These are phyloP conservation scores for Poicephalus gulielmi DNA, from an alignment of 2,113 vertebrate genomes.

Conservation along the genomic window DNA sequence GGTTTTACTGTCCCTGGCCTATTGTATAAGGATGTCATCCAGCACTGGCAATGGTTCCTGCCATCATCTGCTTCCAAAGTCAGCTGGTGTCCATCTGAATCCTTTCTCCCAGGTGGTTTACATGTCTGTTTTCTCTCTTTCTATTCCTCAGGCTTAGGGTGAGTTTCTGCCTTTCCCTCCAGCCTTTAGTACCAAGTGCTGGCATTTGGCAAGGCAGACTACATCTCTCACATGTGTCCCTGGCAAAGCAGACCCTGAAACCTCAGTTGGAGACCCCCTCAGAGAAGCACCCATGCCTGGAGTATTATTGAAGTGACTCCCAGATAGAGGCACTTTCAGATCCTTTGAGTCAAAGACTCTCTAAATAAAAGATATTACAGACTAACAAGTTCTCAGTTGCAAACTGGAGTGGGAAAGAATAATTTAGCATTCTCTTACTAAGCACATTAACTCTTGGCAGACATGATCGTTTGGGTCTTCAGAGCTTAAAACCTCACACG, in stretches of 20 bases:
- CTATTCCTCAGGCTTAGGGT: background rate
- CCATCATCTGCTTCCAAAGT: background rate
- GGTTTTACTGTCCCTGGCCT: background rate
- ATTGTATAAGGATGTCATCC: background rate
- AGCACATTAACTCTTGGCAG: conserved; percentile 42
- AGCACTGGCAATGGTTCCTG: background rate
- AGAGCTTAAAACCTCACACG: background rate
- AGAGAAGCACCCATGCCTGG: background rate
- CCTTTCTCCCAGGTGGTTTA: fast-evolving
- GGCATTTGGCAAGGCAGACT: background rate
- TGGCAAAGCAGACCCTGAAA: background rate
- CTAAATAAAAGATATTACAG: conserved; percentile 59
- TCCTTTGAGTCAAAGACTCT: background rate
- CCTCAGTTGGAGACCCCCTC: background rate
- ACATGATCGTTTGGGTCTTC: background rate
- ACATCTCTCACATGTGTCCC: background rate
- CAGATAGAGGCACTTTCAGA: background rate
- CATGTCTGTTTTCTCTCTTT: background rate
- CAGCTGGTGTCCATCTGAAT: background rate
- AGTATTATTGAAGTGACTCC: background rate
- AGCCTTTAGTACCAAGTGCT: background rate
- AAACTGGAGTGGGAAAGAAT: conserved; percentile 52
- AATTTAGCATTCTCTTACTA: conserved; percentile 54
- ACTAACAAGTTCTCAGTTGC: conserved; percentile 36
- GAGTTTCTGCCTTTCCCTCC: background rate